Evolutionary conservation across 2,797 vertebrate genomes (phyloP), one percentile per base, ranked within the genome.

Genomic region (Malacoraja senta): DNA sequence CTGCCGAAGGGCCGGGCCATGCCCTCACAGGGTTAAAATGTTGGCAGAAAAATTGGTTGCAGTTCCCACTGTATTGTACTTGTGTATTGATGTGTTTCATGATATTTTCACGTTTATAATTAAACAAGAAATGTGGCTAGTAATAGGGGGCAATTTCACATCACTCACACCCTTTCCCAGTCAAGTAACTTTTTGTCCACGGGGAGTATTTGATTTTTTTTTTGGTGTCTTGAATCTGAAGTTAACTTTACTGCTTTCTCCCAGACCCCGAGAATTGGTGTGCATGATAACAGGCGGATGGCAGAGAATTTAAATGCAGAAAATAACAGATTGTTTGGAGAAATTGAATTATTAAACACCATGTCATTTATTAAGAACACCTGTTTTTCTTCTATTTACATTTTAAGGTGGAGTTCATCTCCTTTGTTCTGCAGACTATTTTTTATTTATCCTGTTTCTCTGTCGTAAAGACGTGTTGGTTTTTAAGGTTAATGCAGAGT

Each of bases 111-210:
- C 58, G 17, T 86, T 32, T 17, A 29, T 86, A 63, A 86, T 86
- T 65, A 65, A 86, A 86, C 19, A 86, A 19, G 83, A 86, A 86
- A 86, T 65, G n/a, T 65, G n/a, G 29, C 58, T 86, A 17, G 58
- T 86, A 86, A 86, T 86, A 61, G 83, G 29, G 83, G 58, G 63
- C 83, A 86, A 32, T 86, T 86, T 86, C 61, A 63, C n/a, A 86
- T n/a, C 29, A 86, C 29, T 86, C 58, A 1, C 32, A 2, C 29
- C 13, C 44, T 61, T 84, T 84, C 81, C 61, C 81, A 84, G 12
- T 63, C 61, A 19, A n/a, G n/a, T 63, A 32, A 3, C n/a, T 63
- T 29, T 86, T 86, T 86, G 58, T 13, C 58, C 58, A 1, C 58
- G 3, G 29, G 83, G 4, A n/a, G 58, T 86, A 32, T 65, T 61